Evolutionary conservation across 1,140 invertebrate species (phyloP), one percentile per base, ranked within the genome.

Genomic region (Drosophila triauraria): DNA sequence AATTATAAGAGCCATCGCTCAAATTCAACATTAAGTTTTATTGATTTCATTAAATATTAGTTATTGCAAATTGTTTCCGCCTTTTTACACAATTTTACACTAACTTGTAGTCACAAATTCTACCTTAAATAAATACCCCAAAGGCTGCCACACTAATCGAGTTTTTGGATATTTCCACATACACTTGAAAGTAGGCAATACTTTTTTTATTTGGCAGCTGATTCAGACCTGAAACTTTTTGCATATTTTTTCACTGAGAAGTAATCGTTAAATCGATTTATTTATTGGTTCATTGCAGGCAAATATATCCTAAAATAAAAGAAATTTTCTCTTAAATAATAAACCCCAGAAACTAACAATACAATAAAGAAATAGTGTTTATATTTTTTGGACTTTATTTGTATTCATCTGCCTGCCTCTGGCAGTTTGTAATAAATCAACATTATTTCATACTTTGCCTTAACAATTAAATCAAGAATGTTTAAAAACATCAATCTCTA

Each of bases 161-260:
- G 4, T 1, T 32, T 61, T 32, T 2, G 1, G 12, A 23, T 13
- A 8, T 7, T 32, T 32, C 13, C 10, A 44, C 13, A 25, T 0
- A 1, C 20, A n/a, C 15, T 25, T 9, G 5, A 65, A 58, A 81
- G 64, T 61, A 80, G 3, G 64, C 78, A 69, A 63, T 43, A 17
- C 10, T 8, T 38, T 20, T 20, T 50, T 23, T 0, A 3, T 15
- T 12, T 35, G 13, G 7, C 1, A 25, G 15, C 15, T 17, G 15
- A 12, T 3, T 12, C 30, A 12, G 0, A 15, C 3, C 13, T 13
- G 10, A 23, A 20, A 68, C 8, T 7, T 35, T 3, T 23, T 58
- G 53, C 63, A 48, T 50, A 42, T 10, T 38, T 54, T 54, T 15
- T 2, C 20, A 4, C n/a, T 8, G 3, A 13, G 9, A 9, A 12